Evolutionary conservation across 2,113 vertebrate genomes (phyloP).

Genomic region (Perccottus glenii): DNA sequence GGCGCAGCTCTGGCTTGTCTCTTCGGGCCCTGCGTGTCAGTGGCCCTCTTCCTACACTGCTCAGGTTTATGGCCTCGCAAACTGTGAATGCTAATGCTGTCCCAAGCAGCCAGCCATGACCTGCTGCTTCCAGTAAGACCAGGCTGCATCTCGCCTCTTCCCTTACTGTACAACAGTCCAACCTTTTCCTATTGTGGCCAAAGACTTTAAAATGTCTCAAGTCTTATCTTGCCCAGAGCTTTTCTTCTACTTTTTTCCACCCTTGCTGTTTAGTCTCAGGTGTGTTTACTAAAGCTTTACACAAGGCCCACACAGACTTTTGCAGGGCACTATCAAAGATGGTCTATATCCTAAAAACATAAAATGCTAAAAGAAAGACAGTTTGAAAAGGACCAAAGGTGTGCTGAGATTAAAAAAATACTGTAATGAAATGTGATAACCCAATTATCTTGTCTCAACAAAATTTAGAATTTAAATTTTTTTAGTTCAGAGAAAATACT

Average conservation of each 20-base stretch:
- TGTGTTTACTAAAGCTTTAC: slow-evolving; percentile 43
- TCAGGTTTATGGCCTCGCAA: slow-evolving; percentile 43
- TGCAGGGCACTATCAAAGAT: background rate
- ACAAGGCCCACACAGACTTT: background rate
- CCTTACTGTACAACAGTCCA: slow-evolving; percentile 16
- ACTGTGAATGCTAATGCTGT: slow-evolving; percentile 30
- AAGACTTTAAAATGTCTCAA: slow-evolving; percentile 30
- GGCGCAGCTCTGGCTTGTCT: slow-evolving; percentile 43
- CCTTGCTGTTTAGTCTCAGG: slow-evolving; percentile 14
- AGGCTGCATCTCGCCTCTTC: slow-evolving; percentile 11
- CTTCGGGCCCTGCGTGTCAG: slow-evolving; percentile 26
- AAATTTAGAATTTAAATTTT: no score
- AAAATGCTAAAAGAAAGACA: no score
- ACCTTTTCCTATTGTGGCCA: slow-evolving; percentile 25
- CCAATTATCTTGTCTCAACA: no score
- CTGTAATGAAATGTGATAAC: no score
- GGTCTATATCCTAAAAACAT: no score
- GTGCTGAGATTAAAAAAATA: no score
- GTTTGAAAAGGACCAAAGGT: no score
- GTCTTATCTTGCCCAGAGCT: slow-evolving; percentile 28
- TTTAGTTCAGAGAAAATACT: no score
- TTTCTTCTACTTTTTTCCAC: background rate
- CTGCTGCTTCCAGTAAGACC: slow-evolving; percentile 37
- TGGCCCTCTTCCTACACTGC: slow-evolving; percentile 46
- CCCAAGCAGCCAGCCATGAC: slow-evolving; percentile 45